These are phyloP conservation scores for Zonitis immaculata DNA, from an alignment of 2,888 invertebrate species.

Conservation along the genomic window DNA sequence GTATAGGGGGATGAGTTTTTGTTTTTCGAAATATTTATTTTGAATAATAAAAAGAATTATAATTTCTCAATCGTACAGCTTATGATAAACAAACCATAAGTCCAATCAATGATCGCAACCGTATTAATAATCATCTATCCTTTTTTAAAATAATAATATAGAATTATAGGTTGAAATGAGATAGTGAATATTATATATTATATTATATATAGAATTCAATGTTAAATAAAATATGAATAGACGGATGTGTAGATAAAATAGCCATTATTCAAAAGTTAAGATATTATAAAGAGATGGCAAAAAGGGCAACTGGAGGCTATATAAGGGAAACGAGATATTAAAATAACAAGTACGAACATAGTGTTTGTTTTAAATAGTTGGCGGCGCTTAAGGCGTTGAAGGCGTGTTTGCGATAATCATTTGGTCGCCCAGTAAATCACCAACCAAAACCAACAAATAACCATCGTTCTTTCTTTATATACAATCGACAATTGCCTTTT, in stretches of 20 bases:
- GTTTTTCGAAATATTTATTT: too few species aligned
- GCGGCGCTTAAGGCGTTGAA: constrained; percentile 48
- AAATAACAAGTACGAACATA: constrained; percentile 49
- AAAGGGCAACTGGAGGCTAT: constrained; percentile 42
- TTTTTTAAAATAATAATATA: not conserved
- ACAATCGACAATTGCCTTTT: not conserved
- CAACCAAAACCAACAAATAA: not conserved
- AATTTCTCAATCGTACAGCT: constrained; percentile 33
- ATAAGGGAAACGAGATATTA: constrained; percentile 45
- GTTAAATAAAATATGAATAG: constrained; percentile 43
- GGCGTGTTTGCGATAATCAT: constrained; percentile 49
- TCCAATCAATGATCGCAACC: constrained; percentile 25
- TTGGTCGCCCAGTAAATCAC: constrained; percentile 47
- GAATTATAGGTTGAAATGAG: not conserved
- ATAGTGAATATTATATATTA: constrained; percentile 16
- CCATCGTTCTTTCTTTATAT: too few species aligned
- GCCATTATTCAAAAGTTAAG: constrained; percentile 36
- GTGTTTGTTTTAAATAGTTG: constrained; percentile 48
- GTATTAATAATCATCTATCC: not conserved
- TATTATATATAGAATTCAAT: constrained; percentile 35
- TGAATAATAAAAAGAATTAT: constrained; percentile 18
- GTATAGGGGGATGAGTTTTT: too few species aligned
- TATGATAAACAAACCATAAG: constrained; percentile 21
- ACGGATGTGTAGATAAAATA: constrained; percentile 44
- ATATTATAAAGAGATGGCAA: constrained; percentile 19